A percentile compares a stretch with the other conserved stretches of the same genome.
Conservation (phyloP, 2,797 vertebrate species). For the Morelia viridis region DNA sequence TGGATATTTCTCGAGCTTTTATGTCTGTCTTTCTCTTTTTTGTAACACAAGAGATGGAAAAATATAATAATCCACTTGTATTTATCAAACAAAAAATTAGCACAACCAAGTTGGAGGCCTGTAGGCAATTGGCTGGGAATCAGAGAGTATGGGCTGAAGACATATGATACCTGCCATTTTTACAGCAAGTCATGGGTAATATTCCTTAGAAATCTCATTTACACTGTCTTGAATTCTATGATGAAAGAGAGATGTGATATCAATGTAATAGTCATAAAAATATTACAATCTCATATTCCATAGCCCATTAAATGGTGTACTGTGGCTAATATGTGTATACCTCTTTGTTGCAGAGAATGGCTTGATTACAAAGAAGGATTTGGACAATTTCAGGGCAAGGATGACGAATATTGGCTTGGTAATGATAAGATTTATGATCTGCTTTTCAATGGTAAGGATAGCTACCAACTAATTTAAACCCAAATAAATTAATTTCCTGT, state of each 20-base stretch:
- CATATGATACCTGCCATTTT: no score
- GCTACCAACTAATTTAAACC: conserved; percentile 11
- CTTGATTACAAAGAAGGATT: conserved; percentile 88
- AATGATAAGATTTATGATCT: conserved; percentile 84
- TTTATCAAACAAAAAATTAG: neutral
- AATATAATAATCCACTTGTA: neutral
- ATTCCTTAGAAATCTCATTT: neutral
- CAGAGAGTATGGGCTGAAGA: neutral
- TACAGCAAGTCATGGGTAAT: neutral
- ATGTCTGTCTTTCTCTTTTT: neutral
- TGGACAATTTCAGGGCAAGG: conserved; percentile 83
- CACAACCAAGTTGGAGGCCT: neutral
- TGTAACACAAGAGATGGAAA: neutral
- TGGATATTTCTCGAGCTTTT: neutral
- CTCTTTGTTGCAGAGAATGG: conserved; percentile 80
- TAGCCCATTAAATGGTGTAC: neutral
- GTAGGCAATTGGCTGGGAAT: neutral
- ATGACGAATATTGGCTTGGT: conserved; percentile 91
- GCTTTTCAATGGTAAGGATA: conserved; percentile 72
- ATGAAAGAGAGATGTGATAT: neutral
- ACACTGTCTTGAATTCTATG: neutral
- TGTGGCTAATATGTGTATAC: conserved; percentile 19
- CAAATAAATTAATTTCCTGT: neutral
- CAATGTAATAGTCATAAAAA: neutral
- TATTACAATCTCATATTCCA: neutral